A percentile compares a stretch with the other conserved stretches of the same genome.
Evolutionary conservation across 2,797 vertebrate species (phyloP).

Genomic region (Eulemur albifrons): DNA sequence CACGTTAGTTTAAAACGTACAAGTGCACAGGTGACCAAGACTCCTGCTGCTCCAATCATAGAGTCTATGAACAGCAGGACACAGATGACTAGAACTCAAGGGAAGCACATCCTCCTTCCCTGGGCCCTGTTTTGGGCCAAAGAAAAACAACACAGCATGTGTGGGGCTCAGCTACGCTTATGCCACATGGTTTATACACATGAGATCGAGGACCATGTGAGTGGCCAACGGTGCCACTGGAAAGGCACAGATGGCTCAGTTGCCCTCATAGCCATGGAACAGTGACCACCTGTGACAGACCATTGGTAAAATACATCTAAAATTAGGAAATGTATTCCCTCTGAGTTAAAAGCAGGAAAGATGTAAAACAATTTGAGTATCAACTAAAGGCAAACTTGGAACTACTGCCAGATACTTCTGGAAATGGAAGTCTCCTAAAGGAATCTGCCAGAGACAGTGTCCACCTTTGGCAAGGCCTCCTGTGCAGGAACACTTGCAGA

Average conservation of each 20-base stretch:
- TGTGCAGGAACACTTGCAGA: background rate
- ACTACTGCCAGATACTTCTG: background rate
- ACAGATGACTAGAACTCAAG: constrained; percentile 71
- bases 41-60: constrained; percentile 79
- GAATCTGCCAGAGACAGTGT: background rate
- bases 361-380: background rate
- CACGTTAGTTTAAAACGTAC: constrained; percentile 78
- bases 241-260: background rate
- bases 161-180: background rate
- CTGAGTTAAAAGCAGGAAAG: background rate
- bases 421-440: background rate
- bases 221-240: background rate
- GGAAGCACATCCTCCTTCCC: constrained; percentile 70
- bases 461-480: background rate
- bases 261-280: background rate
- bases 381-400: background rate
- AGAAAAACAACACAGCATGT: background rate
- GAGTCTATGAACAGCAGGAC: constrained; percentile 78
- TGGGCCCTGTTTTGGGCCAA: constrained; percentile 48
- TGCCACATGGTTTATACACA: background rate
- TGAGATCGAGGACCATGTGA: accelerated
- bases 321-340: background rate
- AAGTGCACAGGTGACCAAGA: constrained; percentile 72
- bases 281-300: background rate
- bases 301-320: background rate